phyloP scores from a whole-genome alignment of 2,888 invertebrate species.

The Hydraecia micacea region DNA sequence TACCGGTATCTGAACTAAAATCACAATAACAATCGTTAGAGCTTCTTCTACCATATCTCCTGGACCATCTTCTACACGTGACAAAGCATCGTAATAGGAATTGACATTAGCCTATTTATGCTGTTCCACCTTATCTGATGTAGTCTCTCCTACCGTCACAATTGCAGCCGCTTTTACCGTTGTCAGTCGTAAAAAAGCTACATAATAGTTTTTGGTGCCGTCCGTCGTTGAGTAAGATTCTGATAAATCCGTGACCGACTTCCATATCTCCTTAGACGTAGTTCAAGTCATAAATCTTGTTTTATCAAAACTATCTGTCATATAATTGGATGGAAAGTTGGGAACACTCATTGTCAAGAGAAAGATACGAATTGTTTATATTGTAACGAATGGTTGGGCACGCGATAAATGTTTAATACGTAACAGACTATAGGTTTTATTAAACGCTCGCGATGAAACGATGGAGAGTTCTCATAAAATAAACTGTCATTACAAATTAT shows the following conservation, averaged over 20 bases:
- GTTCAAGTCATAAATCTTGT: conserved; percentile 79
- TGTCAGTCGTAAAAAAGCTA: conserved; percentile 71
- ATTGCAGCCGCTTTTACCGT: conserved; percentile 75
- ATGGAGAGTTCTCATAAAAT: conserved; percentile 28
- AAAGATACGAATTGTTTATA: conserved; percentile 63
- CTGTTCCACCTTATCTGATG: conserved; percentile 81
- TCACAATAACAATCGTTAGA: conserved; percentile 60
- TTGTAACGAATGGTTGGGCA: conserved; percentile 45
- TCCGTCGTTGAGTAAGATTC: conserved; percentile 68
- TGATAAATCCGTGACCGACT: conserved; percentile 82
- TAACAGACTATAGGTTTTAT: conserved; percentile 28
- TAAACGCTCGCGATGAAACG: conserved; percentile 32
- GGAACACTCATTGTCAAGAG: conserved; percentile 50
- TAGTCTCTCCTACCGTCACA: conserved; percentile 76
- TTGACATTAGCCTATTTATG: conserved; percentile 86
- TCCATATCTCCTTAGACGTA: conserved; percentile 77
- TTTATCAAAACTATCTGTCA: conserved; percentile 77
- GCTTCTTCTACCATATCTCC: conserved; percentile 69
- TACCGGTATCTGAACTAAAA: conserved; percentile 53
- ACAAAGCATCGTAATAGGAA: conserved; percentile 85
- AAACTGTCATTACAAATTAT: conserved; percentile 47
- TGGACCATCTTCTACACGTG: conserved; percentile 83
- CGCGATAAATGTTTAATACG: conserved; percentile 36
- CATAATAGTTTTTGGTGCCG: conserved; percentile 72
- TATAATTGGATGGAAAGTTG: conserved; percentile 68